These are phyloP conservation scores for Leptopilina clavipes DNA, from an alignment of 1,140 invertebrate genomes.

Conservation along the genomic window DNA sequence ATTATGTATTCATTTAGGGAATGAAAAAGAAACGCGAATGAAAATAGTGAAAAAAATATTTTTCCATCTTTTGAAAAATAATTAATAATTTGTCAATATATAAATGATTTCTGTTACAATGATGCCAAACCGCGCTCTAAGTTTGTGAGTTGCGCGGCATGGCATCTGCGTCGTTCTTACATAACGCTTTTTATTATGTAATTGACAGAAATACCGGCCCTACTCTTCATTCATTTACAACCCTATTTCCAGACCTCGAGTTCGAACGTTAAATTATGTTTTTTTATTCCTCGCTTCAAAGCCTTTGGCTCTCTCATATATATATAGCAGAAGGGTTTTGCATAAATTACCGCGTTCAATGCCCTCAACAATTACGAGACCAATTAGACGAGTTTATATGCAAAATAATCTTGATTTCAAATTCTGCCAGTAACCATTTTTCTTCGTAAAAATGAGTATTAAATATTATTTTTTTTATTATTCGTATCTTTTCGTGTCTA, in stretches of 20 bases:
- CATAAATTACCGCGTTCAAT: conserved; percentile 21
- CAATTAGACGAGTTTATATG: neutral
- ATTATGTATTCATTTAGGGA: too few species aligned
- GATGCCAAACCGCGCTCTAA: neutral
- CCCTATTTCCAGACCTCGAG: conserved; percentile 40
- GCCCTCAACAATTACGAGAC: conserved; percentile 1
- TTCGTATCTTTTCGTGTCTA: too few species aligned
- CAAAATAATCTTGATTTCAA: conserved; percentile 18
- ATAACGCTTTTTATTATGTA: conserved; percentile 74
- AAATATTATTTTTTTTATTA: neutral
- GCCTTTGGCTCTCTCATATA: conserved; percentile 8
- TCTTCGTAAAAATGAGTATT: neutral
- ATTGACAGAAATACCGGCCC: conserved; percentile 70
- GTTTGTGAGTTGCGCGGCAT: conserved; percentile 59
- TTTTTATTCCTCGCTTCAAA: conserved; percentile 20
- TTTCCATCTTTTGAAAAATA: neutral
- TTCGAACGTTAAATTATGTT: neutral
- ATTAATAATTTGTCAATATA: neutral
- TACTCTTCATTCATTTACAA: conserved; percentile 49
- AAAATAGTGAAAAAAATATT: neutral
- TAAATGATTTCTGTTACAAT: neutral
- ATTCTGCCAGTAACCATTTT: neutral
- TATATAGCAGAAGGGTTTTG: conserved; percentile 14
- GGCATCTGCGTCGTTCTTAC: conserved; percentile 69
- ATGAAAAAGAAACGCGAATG: too few species aligned